Conservation (phyloP, 2,797 vertebrate species). For the Lophius americanus region DNA sequence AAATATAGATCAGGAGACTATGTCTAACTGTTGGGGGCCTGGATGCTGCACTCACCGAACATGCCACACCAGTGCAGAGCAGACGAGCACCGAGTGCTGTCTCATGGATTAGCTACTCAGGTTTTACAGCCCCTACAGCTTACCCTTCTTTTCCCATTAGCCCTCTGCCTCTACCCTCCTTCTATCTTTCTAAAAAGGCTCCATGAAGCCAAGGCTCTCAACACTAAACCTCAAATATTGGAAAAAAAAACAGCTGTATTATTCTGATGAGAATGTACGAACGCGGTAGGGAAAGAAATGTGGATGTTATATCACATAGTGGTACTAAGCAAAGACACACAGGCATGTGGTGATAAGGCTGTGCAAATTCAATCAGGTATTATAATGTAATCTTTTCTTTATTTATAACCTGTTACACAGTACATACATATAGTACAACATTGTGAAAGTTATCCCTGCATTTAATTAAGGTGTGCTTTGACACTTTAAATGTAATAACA, state of each 20-base stretch:
- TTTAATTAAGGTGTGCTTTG: conserved; percentile 44
- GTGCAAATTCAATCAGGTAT: conserved; percentile 65
- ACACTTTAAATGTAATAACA: conserved; percentile 17
- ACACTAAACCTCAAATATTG: conserved; percentile 64
- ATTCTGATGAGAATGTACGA: conserved; percentile 61
- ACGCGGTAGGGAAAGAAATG: conserved; percentile 48
- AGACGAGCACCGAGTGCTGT: conserved; percentile 53
- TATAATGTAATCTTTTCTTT: conserved; percentile 26
- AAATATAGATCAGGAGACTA: conserved; percentile 80
- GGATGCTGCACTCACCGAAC: conserved; percentile 47
- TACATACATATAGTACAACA: no score
- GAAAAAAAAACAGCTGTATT: conserved; percentile 65
- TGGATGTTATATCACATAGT: conserved; percentile 52
- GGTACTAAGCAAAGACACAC: conserved; percentile 34
- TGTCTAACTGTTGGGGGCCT: conserved; percentile 58
- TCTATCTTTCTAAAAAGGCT: conserved; percentile 50
- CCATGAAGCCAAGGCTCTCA: conserved; percentile 54
- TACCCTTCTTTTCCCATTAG: conserved; percentile 57
- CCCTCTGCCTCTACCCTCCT: conserved; percentile 30
- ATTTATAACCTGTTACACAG: no score
- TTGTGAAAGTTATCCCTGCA: no score
- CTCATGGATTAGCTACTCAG: conserved; percentile 65
- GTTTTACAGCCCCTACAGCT: conserved; percentile 62
- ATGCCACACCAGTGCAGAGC: conserved; percentile 52
- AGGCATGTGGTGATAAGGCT: conserved; percentile 56